Percentiles rank a stretch among this genome's conserved stretches.
These are phyloP conservation scores for Danio choprae DNA, from an alignment of 2,797 vertebrate species.

Conservation along the genomic window DNA sequence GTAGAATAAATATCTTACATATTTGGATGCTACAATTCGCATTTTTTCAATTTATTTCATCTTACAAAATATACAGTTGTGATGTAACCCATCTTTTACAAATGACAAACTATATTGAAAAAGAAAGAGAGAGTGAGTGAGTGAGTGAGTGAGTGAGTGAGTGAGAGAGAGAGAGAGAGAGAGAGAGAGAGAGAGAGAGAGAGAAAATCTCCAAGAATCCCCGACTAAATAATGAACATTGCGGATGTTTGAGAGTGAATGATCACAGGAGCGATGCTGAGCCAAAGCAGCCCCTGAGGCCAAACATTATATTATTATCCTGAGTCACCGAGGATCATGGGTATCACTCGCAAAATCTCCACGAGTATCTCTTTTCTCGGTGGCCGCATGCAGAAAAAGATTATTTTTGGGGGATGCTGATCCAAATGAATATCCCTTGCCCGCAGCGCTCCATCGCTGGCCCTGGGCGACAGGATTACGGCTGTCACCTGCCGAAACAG, in stretches of 20 bases:
- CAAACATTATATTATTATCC: constrained; percentile 42
- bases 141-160: background rate
- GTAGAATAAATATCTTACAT: too few relatives aligned
- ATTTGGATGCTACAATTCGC: too few relatives aligned
- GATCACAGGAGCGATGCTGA: constrained; percentile 29
- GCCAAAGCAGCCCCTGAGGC: constrained; percentile 45
- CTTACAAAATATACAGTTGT: too few relatives aligned
- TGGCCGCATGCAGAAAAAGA: constrained; percentile 42
- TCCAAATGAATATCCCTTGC: constrained; percentile 59
- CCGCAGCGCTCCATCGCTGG: constrained; percentile 58
- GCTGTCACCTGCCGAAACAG: constrained; percentile 51
- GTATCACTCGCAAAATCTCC: constrained; percentile 41
- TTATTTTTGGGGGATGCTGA: constrained; percentile 60
- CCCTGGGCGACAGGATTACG: constrained; percentile 68
- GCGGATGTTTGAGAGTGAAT: constrained; percentile 31
- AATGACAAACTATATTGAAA: background rate
- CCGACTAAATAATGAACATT: constrained; percentile 6
- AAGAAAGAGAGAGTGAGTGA: too few relatives aligned
- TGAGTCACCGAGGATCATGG: constrained; percentile 29
- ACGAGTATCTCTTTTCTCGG: constrained; percentile 38
- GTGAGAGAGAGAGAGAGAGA: too few relatives aligned
- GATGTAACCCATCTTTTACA: background rate
- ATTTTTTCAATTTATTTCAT: too few relatives aligned
- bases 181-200: background rate
- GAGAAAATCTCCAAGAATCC: background rate